Conservation (phyloP, 2,797 vertebrate genomes). For the Leptatherina wallacei region DNA sequence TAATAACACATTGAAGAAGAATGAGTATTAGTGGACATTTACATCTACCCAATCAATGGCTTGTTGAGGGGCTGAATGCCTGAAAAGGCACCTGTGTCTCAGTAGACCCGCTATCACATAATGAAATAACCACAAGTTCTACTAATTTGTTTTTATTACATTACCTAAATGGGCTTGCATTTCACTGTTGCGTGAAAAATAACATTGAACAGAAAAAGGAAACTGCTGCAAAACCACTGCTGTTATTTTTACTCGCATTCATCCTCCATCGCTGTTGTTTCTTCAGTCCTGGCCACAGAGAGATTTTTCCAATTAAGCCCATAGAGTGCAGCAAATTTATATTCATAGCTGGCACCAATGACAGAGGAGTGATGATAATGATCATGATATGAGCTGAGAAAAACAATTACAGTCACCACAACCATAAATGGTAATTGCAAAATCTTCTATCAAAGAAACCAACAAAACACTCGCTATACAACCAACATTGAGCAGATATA, state of each 20-base stretch:
- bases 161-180: constrained; percentile 61
- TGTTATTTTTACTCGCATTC: constrained; percentile 40
- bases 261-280: constrained; percentile 53
- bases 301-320: constrained; percentile 70
- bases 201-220: constrained; percentile 69
- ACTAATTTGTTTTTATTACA: constrained; percentile 70
- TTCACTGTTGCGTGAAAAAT: constrained; percentile 66
- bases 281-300: constrained; percentile 52
- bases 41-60: constrained; percentile 22
- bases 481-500: constrained; percentile 15
- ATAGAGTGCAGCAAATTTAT: constrained; percentile 69
- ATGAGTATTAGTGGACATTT: constrained; percentile 12
- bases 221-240: constrained; percentile 49
- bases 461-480: constrained; percentile 53
- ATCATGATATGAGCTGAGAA: constrained; percentile 73
- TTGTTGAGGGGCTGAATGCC: constrained; percentile 33
- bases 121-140: constrained; percentile 66
- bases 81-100: constrained; percentile 54
- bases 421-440: constrained; percentile 73
- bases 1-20: constrained; percentile 7
- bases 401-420: constrained; percentile 74
- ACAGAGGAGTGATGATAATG: constrained; percentile 75
- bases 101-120: constrained; percentile 60
- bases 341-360: constrained; percentile 73
- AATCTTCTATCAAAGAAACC: constrained; percentile 66